phyloP scores from a whole-genome alignment of 2,797 vertebrate genomes.

The Lepilemur septentrionalis region DNA sequence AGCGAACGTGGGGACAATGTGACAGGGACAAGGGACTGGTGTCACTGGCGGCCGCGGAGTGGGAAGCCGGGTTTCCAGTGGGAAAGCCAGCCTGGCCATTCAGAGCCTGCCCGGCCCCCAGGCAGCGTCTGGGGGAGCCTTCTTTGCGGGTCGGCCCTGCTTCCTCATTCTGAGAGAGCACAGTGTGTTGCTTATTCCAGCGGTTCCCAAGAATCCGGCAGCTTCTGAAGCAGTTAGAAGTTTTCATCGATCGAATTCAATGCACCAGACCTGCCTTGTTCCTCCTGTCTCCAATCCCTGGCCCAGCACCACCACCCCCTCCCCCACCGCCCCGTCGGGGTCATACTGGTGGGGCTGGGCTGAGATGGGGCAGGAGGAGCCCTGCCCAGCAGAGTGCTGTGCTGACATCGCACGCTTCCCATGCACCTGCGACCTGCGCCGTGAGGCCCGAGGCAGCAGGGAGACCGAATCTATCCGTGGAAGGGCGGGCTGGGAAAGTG shows the following conservation, averaged over 20 bases:
- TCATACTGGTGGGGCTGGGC: not conserved
- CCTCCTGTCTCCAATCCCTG: not conserved
- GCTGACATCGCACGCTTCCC: not conserved
- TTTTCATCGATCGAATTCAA: not conserved
- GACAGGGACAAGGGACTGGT: not conserved
- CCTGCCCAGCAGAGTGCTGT: not conserved
- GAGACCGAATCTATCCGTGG: not conserved
- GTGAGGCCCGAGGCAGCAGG: not conserved
- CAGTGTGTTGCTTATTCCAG: not conserved
- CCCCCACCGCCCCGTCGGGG: not conserved
- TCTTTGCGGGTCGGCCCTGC: not conserved
- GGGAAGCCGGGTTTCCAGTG: not conserved
- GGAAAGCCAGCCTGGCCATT: not conserved
- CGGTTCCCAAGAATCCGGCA: not conserved
- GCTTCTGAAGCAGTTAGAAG: not conserved
- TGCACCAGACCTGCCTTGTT: not conserved
- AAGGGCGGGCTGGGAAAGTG: conserved; percentile 36
- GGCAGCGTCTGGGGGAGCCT: not conserved
- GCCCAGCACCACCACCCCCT: too few species aligned
- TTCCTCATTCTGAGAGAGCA: not conserved
- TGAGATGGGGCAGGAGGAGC: not conserved
- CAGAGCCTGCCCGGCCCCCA: not conserved
- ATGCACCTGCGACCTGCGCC: not conserved
- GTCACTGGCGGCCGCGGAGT: not conserved
- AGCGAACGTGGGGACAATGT: conserved; percentile 31